phyloP scores from a whole-genome alignment of 2,797 vertebrate genomes.

The Intellagama lesueurii region DNA sequence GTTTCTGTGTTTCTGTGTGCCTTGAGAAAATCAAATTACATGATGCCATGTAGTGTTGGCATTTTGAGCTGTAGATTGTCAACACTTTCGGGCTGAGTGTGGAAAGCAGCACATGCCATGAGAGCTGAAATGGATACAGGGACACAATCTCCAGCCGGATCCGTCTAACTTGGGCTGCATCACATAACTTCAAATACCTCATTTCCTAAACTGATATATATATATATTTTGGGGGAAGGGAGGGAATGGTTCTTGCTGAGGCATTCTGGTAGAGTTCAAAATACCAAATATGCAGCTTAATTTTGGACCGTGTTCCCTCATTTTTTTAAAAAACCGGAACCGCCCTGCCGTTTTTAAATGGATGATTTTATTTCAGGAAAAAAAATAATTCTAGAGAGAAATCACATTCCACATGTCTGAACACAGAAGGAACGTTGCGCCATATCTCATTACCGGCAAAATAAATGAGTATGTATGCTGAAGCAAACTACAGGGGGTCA shows the following conservation, averaged over 20 bases:
- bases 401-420: not conserved
- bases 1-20: not conserved
- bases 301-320: not conserved
- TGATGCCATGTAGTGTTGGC: fast-evolving
- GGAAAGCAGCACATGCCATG: not conserved
- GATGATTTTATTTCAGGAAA: not conserved
- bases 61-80: not conserved
- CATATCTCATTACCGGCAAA: not conserved
- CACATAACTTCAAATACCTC: not conserved
- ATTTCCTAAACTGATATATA: not conserved
- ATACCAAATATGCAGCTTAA: not conserved
- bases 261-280: not conserved
- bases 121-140: no score
- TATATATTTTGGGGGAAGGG: no score
- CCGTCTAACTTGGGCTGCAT: not conserved
- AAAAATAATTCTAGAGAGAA: not conserved
- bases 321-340: not conserved
- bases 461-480: not conserved
- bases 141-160: not conserved
- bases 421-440: not conserved
- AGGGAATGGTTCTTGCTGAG: not conserved
- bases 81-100: not conserved
- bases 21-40: not conserved
- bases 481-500: not conserved
- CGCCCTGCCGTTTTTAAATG: not conserved